Evolutionary conservation across 2,113 vertebrate species (phyloP), one percentile per base, ranked within the genome.

Genomic region (Chaenocephalus aceratus): DNA sequence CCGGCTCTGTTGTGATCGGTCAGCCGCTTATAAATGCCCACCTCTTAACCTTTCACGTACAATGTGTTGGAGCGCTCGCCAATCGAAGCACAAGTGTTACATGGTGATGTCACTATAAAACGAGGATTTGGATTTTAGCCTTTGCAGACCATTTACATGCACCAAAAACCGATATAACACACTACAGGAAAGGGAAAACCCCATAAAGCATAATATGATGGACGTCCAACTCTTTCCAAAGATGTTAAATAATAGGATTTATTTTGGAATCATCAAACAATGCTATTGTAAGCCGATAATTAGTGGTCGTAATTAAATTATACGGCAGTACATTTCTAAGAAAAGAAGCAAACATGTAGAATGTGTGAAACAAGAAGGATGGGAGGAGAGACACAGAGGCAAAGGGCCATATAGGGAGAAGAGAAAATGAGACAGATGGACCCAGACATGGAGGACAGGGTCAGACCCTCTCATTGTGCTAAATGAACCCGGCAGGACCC

Each of bases 401-500:
- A 14, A n/a, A 60, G 34, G 65, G n/a, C 66, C 67, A 63, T 45
- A 65, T 6, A 3, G 60, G 3, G 61, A 34, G 58, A 48, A 53
- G 12, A 36, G 48, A 51, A 75, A 61, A 23, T 18, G 26, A 68
- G 79, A 80, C 72, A 74, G 82, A 82, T 82, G 82, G 70, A 64
- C 63, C 21, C 53, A 64, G 79, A 70, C 59, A 54, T 73, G 61
- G 45, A 44, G 51, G 34, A 45, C 23, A 6, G 65, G 77, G 73
- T 80, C 65, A 75, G 80, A 23, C 21, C 66, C 18, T 69, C 75
- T 83, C 77, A 74, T 86, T 72, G 45, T 60, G 69, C 23, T 87
- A 85, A 91, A 91, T 93, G 58, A 89, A 78, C 79, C 77, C 46
- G 70, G 41, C 64, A 79, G 54, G 81, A 84, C 77, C 82, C 87